Percentiles rank a stretch among this genome's conserved stretches.
These are phyloP conservation scores for Varroa destructor DNA, from an alignment of 1,140 invertebrate genomes.

Conservation along the genomic window DNA sequence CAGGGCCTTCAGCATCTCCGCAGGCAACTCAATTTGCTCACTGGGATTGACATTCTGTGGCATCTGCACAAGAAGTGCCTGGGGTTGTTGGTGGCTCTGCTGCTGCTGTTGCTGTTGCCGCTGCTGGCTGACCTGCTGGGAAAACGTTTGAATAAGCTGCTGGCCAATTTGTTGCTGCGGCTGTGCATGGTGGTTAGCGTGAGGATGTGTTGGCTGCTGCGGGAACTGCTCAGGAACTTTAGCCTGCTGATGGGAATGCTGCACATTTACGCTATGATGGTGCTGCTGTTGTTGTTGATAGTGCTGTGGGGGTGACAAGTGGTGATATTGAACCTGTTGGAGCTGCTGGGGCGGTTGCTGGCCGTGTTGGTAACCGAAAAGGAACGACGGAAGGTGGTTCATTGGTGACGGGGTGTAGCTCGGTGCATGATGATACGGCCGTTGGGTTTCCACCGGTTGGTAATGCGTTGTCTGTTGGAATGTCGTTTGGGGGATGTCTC, in stretches of 20 bases:
- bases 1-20: constrained; percentile 20
- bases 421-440: neutral
- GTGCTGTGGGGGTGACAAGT: neutral
- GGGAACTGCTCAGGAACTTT: neutral
- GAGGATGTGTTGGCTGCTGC: neutral
- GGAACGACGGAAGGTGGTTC: constrained; percentile 1
- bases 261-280: neutral
- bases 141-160: neutral
- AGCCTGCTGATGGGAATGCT: constrained; percentile 28
- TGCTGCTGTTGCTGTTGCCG: neutral
- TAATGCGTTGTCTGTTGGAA: constrained; percentile 10
- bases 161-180: neutral
- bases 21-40: constrained; percentile 2
- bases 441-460: constrained; percentile 7
- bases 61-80: constrained; percentile 19
- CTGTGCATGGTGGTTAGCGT: constrained; percentile 16
- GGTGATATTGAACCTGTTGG: constrained; percentile 27
- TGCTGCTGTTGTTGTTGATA: constrained; percentile 26
- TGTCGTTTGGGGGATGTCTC: neutral
- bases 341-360: constrained; percentile 30
- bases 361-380: constrained; percentile 9
- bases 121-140: neutral
- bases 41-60: constrained; percentile 1
- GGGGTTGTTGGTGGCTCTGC: constrained; percentile 23
- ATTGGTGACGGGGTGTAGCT: constrained; percentile 2